Conservation (phyloP, 2,888 invertebrate genomes). For the Spialia ferax region DNA sequence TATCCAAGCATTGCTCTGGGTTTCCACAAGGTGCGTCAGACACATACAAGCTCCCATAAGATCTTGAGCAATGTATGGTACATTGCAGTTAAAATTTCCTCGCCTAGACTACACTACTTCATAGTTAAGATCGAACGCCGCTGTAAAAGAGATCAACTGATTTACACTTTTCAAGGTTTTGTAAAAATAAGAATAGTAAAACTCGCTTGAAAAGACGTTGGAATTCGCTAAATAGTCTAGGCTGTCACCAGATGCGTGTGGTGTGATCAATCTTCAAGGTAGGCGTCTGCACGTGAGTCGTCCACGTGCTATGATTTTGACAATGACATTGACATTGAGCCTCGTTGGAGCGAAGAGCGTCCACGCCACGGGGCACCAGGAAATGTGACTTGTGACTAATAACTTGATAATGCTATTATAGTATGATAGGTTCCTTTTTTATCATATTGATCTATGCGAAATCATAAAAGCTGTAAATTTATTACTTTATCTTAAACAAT, state of each 20-base stretch:
- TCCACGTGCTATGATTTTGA: constrained; percentile 61
- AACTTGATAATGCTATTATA: too few species aligned
- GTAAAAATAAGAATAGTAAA: background rate
- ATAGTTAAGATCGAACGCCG: background rate
- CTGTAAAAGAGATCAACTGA: background rate
- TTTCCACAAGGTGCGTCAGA: constrained; percentile 22
- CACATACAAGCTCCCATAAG: constrained; percentile 7
- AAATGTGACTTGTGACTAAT: constrained; percentile 9
- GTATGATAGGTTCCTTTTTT: too few species aligned
- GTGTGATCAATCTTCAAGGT: constrained; percentile 19
- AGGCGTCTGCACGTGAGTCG: constrained; percentile 30
- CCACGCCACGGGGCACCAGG: constrained; percentile 10
- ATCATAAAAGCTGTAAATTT: too few species aligned
- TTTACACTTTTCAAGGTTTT: background rate
- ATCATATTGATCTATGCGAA: too few species aligned
- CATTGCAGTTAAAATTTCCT: background rate
- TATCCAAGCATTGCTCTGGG: constrained; percentile 46
- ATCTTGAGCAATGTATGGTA: background rate
- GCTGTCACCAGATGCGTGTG: constrained; percentile 18
- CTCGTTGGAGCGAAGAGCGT: constrained; percentile 35
- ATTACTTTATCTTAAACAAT: too few species aligned
- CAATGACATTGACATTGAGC: constrained; percentile 76
- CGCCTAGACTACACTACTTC: background rate
- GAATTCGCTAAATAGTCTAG: constrained; percentile 17
- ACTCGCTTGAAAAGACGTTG: background rate